phyloP scores from a whole-genome alignment of 1,140 invertebrate genomes.

The Caenorhabditis elegans region DNA sequence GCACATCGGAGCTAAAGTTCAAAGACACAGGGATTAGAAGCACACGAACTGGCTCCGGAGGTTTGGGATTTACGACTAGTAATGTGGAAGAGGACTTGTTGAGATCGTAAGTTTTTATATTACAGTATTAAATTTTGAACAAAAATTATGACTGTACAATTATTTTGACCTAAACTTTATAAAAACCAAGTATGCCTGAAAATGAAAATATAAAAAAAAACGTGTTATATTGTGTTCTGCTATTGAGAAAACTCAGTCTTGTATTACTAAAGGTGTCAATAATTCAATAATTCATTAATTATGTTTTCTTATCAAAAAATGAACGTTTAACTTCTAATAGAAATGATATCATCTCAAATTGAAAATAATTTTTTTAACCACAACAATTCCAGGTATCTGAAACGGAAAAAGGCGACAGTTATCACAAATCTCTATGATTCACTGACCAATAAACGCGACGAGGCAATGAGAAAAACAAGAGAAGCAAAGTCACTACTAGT shows the following conservation, averaged over 20 bases:
- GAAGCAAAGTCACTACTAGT: not conserved
- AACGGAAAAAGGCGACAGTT: constrained; percentile 5
- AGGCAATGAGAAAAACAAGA: constrained; percentile 18
- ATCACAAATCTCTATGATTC: constrained; percentile 10
- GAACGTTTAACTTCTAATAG: too few relatives aligned
- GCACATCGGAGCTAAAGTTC: not conserved
- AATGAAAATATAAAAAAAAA: too few relatives aligned
- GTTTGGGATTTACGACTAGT: not conserved
- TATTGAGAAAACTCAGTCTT: too few relatives aligned
- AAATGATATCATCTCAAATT: not conserved
- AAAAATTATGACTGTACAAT: too few relatives aligned
- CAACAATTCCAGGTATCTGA: not conserved
- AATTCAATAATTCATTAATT: too few relatives aligned
- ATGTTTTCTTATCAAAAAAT: too few relatives aligned
- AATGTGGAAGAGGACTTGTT: constrained; percentile 32
- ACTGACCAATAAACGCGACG: constrained; percentile 19
- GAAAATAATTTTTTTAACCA: not conserved
- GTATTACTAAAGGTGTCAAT: too few relatives aligned
- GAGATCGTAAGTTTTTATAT: constrained; percentile 15
- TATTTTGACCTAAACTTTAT: too few relatives aligned
- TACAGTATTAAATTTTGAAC: too few relatives aligned
- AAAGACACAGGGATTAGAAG: not conserved
- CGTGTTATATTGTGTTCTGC: too few relatives aligned
- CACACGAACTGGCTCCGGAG: not conserved
- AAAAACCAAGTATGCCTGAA: too few relatives aligned